Conservation (phyloP, 2,113 vertebrate genomes). For the Periophthalmus modestus region DNA sequence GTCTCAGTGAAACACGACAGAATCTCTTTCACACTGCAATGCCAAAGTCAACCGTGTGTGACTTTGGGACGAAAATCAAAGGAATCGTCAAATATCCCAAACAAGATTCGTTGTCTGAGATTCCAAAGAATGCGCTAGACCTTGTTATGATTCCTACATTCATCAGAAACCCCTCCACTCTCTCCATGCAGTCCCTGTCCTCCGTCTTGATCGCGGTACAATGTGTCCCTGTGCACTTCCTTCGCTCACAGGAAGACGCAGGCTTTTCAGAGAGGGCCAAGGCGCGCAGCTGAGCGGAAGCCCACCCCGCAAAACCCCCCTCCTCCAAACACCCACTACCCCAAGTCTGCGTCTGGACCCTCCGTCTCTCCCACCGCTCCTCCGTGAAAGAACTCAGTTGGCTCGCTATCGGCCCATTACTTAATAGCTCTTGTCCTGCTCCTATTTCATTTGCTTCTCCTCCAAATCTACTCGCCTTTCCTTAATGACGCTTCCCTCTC, state of each 20-base stretch:
- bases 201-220: slow-evolving; percentile 52
- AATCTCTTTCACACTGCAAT: too few species aligned
- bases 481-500: slow-evolving; percentile 10
- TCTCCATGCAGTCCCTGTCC: slow-evolving; percentile 25
- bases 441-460: slow-evolving; percentile 27
- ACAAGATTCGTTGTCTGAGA: background rate
- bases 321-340: too few species aligned
- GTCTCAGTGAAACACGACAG: background rate
- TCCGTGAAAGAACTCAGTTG: slow-evolving; percentile 22
- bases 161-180: background rate
- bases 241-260: slow-evolving; percentile 69
- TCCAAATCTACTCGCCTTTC: slow-evolving; percentile 17
- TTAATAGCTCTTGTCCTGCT: slow-evolving; percentile 33
- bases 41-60: too few species aligned
- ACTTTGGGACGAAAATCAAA: background rate
- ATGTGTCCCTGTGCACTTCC: slow-evolving; percentile 72
- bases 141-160: background rate
- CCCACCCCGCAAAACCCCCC: slow-evolving; percentile 25
- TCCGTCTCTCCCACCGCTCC: slow-evolving; percentile 18
- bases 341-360: slow-evolving; percentile 28
- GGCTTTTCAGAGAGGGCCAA: slow-evolving; percentile 78
- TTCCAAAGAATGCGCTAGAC: background rate
- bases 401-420: slow-evolving; percentile 24
- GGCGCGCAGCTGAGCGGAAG: slow-evolving; percentile 78
- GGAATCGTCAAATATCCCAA: background rate